Evolutionary conservation across 2,888 invertebrate species (phyloP), one percentile per base, ranked within the genome.

Genomic region (Caenorhabditis macrosperma): DNA sequence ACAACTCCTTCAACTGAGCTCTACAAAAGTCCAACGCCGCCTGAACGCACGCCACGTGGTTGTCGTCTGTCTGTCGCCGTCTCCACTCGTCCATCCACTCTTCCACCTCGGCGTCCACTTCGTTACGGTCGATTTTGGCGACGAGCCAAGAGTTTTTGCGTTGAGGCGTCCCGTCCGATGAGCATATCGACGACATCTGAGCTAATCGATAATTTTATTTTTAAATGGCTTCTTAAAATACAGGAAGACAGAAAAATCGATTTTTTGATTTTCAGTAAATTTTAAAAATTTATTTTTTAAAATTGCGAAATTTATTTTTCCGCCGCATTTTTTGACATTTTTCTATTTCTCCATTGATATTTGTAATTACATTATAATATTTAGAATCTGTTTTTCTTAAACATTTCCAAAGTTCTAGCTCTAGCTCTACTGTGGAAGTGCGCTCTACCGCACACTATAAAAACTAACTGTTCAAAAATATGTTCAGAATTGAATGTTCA

Each of bases 21-120:
- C 77, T 67, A 66, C 84, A 84, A 57, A 77, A 74, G 1, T 78
- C 72, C 5, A 82, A 30, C 5, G 80, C 78, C 12, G 50, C 50
- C 26, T 63, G 48, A 17, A 59, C 55, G 38, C 59, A 60, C 33
- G 35, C 64, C 28, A 59, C 60, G 12, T 59, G 41, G 3, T 35
- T 15, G 22, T 54, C 22, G 0, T 60, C 54, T 1, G 17, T 15
- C 15, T 66, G n/a, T 26, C 50, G 26, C 0, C 30, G 44, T 57
- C 63, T 60, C 68, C 61, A 79, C n/a, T 67, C 61, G 4, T 79
- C 74, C 48, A 79, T 74, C 57, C 63, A 48, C 15, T 79, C 68
- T 22, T 57, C 35, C n/a, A 79, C 52, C 30, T 79, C 79, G 5
- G 64, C 63, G 46, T 79, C 79, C 20, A 79, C 64, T 22, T 68